Evolutionary conservation across 2,888 invertebrate species (phyloP), one percentile per base, ranked within the genome.

Genomic region (Limenitis camilla): DNA sequence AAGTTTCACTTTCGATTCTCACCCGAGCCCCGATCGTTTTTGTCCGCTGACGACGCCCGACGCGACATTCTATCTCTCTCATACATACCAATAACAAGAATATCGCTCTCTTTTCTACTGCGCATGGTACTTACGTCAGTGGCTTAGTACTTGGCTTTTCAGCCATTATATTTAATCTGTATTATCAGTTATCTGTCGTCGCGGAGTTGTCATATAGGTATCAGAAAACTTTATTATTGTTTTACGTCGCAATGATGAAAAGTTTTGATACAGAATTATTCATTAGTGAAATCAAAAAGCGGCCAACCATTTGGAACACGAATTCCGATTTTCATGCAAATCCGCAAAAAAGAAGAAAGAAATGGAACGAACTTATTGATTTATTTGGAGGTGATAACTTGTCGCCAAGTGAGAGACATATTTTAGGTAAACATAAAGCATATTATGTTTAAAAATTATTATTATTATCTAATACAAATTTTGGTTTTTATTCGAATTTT

Each of bases 291-390:
- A 52, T 58, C n/a, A n/a, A 52, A 32, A 58, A 51, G 11, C 46
- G 57, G 11, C 50, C 44, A 5, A 42, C 55, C 4, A 53, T 58
- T 29, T 58, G 57, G 57, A 47, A 58, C 29, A 55, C 46, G 38
- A 32, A 36, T 1, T 44, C 47, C 1, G 36, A 45, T 29, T 39
- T 47, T 30, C 33, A 52, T 40, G 29, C 41, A 5, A 55, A 48
- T 36, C 53, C 49, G 11, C 48, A 54, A 8, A 36, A 54, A 11
- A 54, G 52, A 36, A 59, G 41, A 30, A 47, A 39, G 28, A 43
- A 46, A 8, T 59, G 59, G 59, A 49, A 56, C 45, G 56, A 59
- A 46, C 40, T 59, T 33, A 47, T 52, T 35, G 45, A 52, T 27
- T 39, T 56, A 52, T 56, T 59, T 49, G 52, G 40, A 11, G 40